Base-by-base conservation (phyloP, 2,888 invertebrate genomes). In the Nasonovia ribisnigri region DNA sequence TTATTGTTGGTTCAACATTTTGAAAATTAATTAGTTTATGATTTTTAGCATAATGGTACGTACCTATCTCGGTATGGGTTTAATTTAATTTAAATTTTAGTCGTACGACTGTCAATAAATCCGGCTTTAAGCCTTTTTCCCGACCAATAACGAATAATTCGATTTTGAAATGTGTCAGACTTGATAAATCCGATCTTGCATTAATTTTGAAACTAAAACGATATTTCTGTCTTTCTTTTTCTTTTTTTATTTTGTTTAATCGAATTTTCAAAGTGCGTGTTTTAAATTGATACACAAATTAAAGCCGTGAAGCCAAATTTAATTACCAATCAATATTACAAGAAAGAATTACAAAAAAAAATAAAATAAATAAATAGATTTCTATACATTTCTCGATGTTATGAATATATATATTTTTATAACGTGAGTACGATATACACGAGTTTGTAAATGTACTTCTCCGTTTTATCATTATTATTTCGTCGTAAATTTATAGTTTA, bases 81-180 rank as follows among this genome's bases (percentile, higher is more conserved):
- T 36, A 54, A 48, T 84, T 51, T 36, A 77, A 84, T 90, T 90
- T 46, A 67, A 60, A 90, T 42, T 11, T 29, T 42, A 43, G 29
- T 36, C 48, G 26, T 6, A 48, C n/a, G n/a, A n/a, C 42, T 29
- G 91, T 84, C 84, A 84, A 84, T 91, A 54, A 84, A 51, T 77
- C 51, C n/a, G 13, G 11, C 42, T 36, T 36, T 90, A 77, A 90
- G 77, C 90, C 48, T 36, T 77, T 46, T 46, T 48, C 16, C 11
- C 90, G 24, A 86, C n/a, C n/a, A 57, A 57, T 57, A 20, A 57
- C 8, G 84, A 86, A 91, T 91, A 84, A 91, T 91, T 91, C 11
- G 11, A 86, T 91, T 91, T 57, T 91, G 43, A 84, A 91, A 57
- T 57, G n/a, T 54, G 84, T 91, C 91, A 77, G 36, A 10, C 77